Conservation (phyloP, 2,888 invertebrate species). For the Notodonta dromedarius region DNA sequence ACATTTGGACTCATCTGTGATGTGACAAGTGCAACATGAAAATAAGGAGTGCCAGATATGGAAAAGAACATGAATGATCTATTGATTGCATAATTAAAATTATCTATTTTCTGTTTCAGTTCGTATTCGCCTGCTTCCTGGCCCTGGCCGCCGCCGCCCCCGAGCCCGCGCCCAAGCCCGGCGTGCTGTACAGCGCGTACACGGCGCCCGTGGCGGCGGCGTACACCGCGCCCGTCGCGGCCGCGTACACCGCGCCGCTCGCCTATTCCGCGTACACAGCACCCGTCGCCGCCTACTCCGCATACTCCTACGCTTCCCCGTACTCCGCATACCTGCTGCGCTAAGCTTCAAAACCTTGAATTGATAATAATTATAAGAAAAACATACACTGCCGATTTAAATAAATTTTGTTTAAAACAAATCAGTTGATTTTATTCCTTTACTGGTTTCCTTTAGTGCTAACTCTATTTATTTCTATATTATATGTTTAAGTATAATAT, state of each 20-base stretch:
- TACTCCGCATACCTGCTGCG: slow-evolving; percentile 52
- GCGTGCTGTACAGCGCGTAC: slow-evolving; percentile 52
- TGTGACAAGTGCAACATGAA: background rate
- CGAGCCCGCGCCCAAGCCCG: slow-evolving; percentile 33
- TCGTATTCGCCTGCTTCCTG: slow-evolving; percentile 57
- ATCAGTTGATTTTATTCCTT: too few relatives aligned
- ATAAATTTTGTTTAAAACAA: too few relatives aligned
- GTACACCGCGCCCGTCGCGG: slow-evolving; percentile 39
- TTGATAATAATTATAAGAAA: background rate
- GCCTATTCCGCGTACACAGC: slow-evolving; percentile 34
- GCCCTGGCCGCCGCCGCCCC: slow-evolving; percentile 53
- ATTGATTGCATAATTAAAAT: background rate
- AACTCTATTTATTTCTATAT: too few relatives aligned
- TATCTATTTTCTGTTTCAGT: slow-evolving; percentile 42
- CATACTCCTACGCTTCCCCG: slow-evolving; percentile 52
- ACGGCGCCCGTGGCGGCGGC: slow-evolving; percentile 44
- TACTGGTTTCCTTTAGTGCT: too few relatives aligned
- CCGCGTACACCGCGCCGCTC: slow-evolving; percentile 38
- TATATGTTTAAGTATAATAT: too few relatives aligned
- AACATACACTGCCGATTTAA: too few relatives aligned
- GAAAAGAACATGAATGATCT: background rate
- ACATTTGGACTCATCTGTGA: background rate
- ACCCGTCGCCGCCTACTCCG: slow-evolving; percentile 45
- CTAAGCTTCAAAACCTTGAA: slow-evolving; percentile 28
- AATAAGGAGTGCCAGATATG: background rate